Evolutionary conservation across 2,113 vertebrate species (phyloP).

Genomic region (Panthera tigris): DNA sequence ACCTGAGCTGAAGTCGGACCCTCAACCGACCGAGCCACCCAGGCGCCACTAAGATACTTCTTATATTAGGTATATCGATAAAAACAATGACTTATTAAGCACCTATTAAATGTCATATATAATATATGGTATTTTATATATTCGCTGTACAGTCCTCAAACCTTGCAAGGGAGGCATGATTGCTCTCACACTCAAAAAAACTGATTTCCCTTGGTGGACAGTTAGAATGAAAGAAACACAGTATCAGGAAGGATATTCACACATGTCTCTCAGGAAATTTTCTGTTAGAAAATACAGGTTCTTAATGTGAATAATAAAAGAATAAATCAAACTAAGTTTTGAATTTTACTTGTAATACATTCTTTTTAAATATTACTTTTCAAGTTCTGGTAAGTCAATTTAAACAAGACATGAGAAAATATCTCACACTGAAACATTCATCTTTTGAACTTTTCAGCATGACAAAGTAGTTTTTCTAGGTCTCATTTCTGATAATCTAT

Average conservation of each 20-base stretch:
- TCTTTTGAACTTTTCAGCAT: constrained; percentile 31
- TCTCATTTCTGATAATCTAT: background rate
- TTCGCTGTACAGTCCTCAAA: background rate
- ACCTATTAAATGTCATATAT: background rate
- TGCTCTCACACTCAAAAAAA: background rate
- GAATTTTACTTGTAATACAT: constrained; percentile 5
- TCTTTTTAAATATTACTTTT: constrained; percentile 44
- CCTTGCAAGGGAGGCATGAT: background rate
- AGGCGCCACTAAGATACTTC: background rate
- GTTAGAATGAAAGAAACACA: constrained; percentile 1
- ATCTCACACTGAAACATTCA: background rate
- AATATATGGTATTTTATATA: background rate
- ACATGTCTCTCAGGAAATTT: background rate
- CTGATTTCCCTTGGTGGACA: background rate
- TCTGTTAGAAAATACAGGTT: constrained; percentile 8
- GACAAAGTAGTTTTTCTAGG: constrained; percentile 3
- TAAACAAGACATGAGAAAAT: constrained; percentile 43
- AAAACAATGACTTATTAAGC: constrained; percentile 20
- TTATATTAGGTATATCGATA: background rate
- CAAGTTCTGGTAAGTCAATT: background rate
- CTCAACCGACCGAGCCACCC: too few species aligned
- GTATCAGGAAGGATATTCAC: background rate
- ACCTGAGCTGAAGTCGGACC: too few species aligned
- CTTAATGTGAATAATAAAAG: background rate
- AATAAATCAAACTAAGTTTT: constrained; percentile 22